Base-by-base conservation (phyloP, 2,888 invertebrate species). In the Chrysolina oricalcia region DNA sequence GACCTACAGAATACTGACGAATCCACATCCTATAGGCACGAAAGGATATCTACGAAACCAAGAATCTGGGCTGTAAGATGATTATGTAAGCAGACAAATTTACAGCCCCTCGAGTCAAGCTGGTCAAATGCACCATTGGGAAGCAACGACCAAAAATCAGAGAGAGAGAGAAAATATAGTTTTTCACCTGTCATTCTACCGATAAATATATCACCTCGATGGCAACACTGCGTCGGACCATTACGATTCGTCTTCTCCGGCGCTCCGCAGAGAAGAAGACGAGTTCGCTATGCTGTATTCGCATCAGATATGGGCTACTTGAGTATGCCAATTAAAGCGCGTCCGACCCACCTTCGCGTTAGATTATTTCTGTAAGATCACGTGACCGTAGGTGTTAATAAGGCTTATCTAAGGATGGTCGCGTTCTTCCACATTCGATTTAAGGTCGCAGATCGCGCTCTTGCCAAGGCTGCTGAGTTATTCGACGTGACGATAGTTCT, bases 371-470 rank as follows among this genome's bases (percentile, higher is more conserved):
- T 76, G 82, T 78, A 75, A 81, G 75, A 81, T 84, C 84, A 86
- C 85, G 86, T 87, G 86, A 85, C 84, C 77, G 83, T 85, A 86
- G 86, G 87, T 87, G 87, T 87, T 87, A 87, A 87, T 87, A 85
- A 82, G 86, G 77, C 77, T 84, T 85, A 85, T 85, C 85, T 79
- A 67, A 40, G 70, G 77, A 75, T 76, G 77, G 74, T 75, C 73
- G 70, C 75, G 79, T 71, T 78, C 77, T 81, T 81, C 74, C 79
- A 76, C 82, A 74, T 80, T 80, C 78, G 71, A 78, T 79, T 72
- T 78, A 77, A 78, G 74, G 80, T 76, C 80, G 77, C 67, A 53
- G 67, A 72, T 73, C 53, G 50, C 46, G 62, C 2, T 41, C 2
- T 41, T 19, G 9, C 66, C 75, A 75, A 79, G 73, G 73, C 65